phyloP scores from a whole-genome alignment of 1,140 invertebrate species.

The Drosophila biarmipes region DNA sequence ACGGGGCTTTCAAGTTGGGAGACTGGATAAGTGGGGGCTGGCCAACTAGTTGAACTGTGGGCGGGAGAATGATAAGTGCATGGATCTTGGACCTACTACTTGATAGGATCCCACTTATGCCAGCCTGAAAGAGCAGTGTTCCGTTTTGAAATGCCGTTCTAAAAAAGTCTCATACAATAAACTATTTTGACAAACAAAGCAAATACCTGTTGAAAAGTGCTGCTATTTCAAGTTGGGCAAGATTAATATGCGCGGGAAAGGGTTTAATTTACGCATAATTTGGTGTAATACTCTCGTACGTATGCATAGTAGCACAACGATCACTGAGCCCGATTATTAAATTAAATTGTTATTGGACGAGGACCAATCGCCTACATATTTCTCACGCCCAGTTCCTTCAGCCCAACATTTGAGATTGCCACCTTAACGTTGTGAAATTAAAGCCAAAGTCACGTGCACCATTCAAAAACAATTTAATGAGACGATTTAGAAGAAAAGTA shows the following conservation, averaged over 20 bases:
- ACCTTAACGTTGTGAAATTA: slow-evolving; percentile 4
- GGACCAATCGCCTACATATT: neutral
- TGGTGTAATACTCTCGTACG: too few relatives aligned
- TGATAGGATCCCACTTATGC: too few relatives aligned
- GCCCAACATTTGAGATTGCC: neutral
- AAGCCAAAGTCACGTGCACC: slow-evolving; percentile 57
- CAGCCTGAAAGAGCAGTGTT: too few relatives aligned
- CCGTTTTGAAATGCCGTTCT: too few relatives aligned
- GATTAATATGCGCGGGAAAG: too few relatives aligned
- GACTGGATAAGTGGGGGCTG: slow-evolving; percentile 25
- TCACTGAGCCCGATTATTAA: slow-evolving; percentile 1
- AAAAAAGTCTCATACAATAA: too few relatives aligned
- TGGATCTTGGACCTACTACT: neutral
- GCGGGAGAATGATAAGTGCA: slow-evolving; percentile 13
- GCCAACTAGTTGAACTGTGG: slow-evolving; percentile 35
- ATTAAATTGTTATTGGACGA: slow-evolving; percentile 2
- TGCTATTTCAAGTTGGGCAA: too few relatives aligned
- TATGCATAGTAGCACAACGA: neutral
- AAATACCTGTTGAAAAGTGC: too few relatives aligned
- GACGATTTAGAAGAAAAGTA: slow-evolving; percentile 54
- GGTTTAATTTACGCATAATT: too few relatives aligned
- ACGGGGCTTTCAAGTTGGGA: slow-evolving; percentile 5
- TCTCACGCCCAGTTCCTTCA: neutral
- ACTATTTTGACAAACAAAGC: too few relatives aligned
- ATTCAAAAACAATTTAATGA: slow-evolving; percentile 52